Evolutionary conservation across 2,888 invertebrate species (phyloP), one percentile per base, ranked within the genome.

Genomic region (Hypselothyrea guttata): DNA sequence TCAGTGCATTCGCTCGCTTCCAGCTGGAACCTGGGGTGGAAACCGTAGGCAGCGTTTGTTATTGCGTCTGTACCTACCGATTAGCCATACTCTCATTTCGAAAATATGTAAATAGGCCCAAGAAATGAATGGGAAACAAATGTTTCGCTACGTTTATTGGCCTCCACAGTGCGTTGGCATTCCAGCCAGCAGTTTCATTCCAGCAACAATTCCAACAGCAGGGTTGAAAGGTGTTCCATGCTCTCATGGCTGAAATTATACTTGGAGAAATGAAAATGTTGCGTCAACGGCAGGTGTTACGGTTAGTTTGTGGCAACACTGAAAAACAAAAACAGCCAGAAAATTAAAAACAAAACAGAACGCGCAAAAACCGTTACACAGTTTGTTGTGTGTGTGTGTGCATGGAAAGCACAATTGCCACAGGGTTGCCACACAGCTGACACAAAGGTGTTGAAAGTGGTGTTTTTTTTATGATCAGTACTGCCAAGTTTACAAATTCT

Each of bases 21-120:
- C 77, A 63, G 16, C 16, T 48, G 54, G 42, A 2, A 9, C 28
- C n/a, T 37, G 68, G 77, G 74, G 74, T 70, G 58, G 64, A 49
- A 61, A 47, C 49, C 33, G 18, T 12, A 42, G 46, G 46, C 49
- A 45, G 22, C 22, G 22, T 22, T 22, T 47, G 47, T 41, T 13
- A 15, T 49, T 56, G 11, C 42, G 18, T 30, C 35, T 13, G 34
- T 59, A 48, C 41, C 62, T 66, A 37, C 52, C 56, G 72, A 65
- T 70, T 66, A 62, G 34, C 56, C 51, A 47, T 45, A 61, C 42
- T 48, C 66, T 71, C 68, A 71, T 77, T 84, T 66, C 53, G 44
- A 75, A 77, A 74, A 78, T 78, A 78, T 84, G 69, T 66, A 82
- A 84, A 78, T 74, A 62, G 61, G 68, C 46, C 46, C 48, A 52